phyloP scores from a whole-genome alignment of 2,113 vertebrate species.

The Monarcha castaneiventris region DNA sequence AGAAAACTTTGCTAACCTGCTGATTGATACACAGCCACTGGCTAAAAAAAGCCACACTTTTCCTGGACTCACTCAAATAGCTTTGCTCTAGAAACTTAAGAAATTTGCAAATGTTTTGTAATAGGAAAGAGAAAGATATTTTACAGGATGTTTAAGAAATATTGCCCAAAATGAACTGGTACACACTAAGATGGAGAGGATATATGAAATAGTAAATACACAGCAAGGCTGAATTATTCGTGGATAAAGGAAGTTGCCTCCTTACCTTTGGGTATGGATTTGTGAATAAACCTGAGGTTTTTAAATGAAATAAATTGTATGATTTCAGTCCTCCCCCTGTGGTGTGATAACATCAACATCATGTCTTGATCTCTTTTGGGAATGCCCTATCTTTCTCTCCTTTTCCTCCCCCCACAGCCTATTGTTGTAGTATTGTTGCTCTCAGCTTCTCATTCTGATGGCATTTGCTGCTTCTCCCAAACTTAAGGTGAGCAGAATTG shows the following conservation, averaged over 20 bases:
- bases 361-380: not conserved
- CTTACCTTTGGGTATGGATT: constrained; percentile 4
- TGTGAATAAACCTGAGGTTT: not conserved
- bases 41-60: not conserved
- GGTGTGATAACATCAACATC: not conserved
- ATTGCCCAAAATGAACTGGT: not conserved
- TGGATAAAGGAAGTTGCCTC: not conserved
- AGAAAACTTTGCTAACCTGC: not conserved
- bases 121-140: not conserved
- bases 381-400: not conserved
- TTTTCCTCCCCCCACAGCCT: not conserved
- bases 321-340: not conserved
- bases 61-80: not conserved
- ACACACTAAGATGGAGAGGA: not conserved
- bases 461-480: not conserved
- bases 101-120: not conserved
- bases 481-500: not conserved
- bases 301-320: not conserved
- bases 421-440: not conserved
- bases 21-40: not conserved
- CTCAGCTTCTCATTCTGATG: not conserved
- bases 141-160: not conserved
- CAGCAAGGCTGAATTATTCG: not conserved
- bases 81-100: constrained; percentile 1
- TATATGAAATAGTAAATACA: not conserved